phyloP scores from a whole-genome alignment of 1,140 invertebrate genomes.

The Myzus persicae region DNA sequence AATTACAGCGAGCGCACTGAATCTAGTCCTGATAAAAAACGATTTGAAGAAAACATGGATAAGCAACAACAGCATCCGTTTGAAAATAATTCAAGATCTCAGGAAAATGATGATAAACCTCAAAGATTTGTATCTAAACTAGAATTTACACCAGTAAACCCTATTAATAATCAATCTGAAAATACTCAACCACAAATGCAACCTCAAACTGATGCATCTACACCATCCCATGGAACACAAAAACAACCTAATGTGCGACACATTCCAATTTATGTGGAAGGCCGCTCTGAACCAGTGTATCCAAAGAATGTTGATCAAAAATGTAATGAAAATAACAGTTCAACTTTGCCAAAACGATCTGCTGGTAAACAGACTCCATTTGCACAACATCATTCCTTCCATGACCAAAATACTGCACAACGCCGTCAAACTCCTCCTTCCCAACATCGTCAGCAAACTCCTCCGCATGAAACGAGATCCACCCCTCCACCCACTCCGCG shows the following conservation, averaged over 20 bases:
- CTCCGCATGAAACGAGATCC: slow-evolving; percentile 60
- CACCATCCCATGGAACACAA: slow-evolving; percentile 61
- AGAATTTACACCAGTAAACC: slow-evolving; percentile 65
- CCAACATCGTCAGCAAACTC: slow-evolving; percentile 62
- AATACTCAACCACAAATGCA: slow-evolving; percentile 61
- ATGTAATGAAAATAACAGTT: slow-evolving; percentile 9
- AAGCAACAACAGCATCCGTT: slow-evolving; percentile 66
- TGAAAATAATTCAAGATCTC: slow-evolving; percentile 74
- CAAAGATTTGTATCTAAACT: slow-evolving; percentile 68
- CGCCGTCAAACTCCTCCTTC: slow-evolving; percentile 61
- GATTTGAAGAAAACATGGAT: slow-evolving; percentile 50
- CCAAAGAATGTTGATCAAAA: slow-evolving; percentile 59
- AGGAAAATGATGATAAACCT: slow-evolving; percentile 63
- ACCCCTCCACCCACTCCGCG: slow-evolving; percentile 63
- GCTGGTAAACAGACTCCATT: slow-evolving; percentile 59
- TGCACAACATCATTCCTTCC: slow-evolving; percentile 59
- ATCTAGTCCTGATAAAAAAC: slow-evolving; percentile 59
- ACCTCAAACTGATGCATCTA: slow-evolving; percentile 62
- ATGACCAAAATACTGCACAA: slow-evolving; percentile 59
- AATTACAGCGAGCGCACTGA: slow-evolving; percentile 57
- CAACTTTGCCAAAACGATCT: slow-evolving; percentile 48
- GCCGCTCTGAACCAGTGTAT: slow-evolving; percentile 64
- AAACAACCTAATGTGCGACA: slow-evolving; percentile 72
- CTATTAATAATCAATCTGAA: slow-evolving; percentile 28
- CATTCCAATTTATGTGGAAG: slow-evolving; percentile 88